These are phyloP conservation scores for Ditylenchus weischeri DNA, from an alignment of 2,888 invertebrate genomes.

Conservation along the genomic window DNA sequence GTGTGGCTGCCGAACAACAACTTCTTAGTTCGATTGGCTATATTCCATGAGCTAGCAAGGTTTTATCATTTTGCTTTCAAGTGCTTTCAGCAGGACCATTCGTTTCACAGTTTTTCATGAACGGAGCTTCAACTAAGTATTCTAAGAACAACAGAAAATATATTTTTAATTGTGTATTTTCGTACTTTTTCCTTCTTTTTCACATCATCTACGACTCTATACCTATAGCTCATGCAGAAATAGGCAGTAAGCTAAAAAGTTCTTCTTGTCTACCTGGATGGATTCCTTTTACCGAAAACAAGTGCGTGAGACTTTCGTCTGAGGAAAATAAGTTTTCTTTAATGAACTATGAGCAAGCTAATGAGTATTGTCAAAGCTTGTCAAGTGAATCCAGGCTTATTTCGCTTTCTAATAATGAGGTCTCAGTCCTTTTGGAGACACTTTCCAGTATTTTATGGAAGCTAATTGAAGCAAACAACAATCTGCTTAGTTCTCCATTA, in stretches of 20 bases:
- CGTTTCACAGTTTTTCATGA: too few species aligned
- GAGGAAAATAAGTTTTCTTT: background rate
- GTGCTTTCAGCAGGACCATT: too few species aligned
- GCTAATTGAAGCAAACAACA: background rate
- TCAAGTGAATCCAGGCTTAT: background rate
- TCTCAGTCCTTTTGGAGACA: background rate
- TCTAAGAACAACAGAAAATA: too few species aligned
- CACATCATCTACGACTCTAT: too few species aligned
- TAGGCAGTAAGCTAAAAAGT: background rate
- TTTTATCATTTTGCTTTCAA: too few species aligned
- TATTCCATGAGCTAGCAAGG: too few species aligned
- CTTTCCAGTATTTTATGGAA: background rate
- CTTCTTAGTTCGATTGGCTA: too few species aligned
- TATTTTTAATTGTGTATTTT: too few species aligned
- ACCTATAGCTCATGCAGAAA: background rate
- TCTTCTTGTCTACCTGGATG: background rate
- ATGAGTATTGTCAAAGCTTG: background rate
- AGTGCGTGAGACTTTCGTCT: background rate
- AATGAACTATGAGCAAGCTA: slow-evolving; percentile 2
- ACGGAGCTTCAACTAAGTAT: too few species aligned
- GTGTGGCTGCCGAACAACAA: too few species aligned
- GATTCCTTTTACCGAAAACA: background rate
- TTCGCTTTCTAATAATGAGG: background rate
- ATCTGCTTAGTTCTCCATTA: slow-evolving; percentile 10
- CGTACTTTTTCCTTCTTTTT: too few species aligned